phyloP scores from a whole-genome alignment of 2,113 vertebrate genomes.

The Piliocolobus tephrosceles region DNA sequence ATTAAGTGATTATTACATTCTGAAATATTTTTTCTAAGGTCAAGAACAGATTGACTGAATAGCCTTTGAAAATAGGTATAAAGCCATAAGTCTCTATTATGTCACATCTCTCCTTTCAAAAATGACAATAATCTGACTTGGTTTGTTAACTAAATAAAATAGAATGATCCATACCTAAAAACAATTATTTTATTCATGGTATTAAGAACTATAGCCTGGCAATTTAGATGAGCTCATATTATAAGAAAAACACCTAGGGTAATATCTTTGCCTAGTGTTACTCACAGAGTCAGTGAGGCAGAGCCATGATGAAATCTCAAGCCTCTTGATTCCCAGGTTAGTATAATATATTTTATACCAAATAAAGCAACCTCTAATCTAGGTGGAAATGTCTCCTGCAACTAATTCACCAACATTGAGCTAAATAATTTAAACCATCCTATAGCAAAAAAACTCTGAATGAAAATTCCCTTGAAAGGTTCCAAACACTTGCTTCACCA shows the following conservation, averaged over 20 bases:
- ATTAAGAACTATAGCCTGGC: neutral
- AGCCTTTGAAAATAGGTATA: neutral
- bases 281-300: neutral
- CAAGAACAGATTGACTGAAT: neutral
- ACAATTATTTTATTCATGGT: neutral
- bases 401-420: neutral
- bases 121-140: neutral
- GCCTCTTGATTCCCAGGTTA: neutral
- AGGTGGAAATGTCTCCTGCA: neutral
- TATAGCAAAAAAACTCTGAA: neutral
- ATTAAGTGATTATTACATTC: neutral
- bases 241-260: neutral
- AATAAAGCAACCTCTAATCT: neutral
- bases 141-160: constrained; percentile 23
- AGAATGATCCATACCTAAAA: neutral
- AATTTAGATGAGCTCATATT: neutral
- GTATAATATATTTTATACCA: neutral
- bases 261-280: neutral
- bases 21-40: constrained; percentile 37
- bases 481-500: neutral
- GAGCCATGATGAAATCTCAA: neutral
- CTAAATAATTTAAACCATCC: neutral
- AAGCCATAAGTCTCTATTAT: neutral
- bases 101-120: neutral
- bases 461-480: neutral